These are phyloP conservation scores for Girardia tigrina DNA, from an alignment of 2,888 invertebrate genomes.

Conservation along the genomic window DNA sequence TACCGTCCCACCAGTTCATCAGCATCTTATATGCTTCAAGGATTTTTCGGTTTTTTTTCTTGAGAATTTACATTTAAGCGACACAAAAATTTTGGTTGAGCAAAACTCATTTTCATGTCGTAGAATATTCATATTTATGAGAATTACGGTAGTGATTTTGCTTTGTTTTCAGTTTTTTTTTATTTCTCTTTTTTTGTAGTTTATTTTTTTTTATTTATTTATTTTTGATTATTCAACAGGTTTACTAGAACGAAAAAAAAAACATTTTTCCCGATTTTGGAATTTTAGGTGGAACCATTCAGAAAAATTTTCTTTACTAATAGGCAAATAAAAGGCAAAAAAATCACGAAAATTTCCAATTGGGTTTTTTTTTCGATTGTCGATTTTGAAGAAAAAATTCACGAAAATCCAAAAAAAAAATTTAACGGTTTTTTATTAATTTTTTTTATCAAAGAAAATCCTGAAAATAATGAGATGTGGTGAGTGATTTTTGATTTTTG, in stretches of 20 bases:
- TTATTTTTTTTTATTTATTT: background rate
- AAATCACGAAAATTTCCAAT: too few species aligned
- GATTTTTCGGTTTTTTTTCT: constrained; percentile 21
- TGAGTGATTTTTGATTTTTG: too few species aligned
- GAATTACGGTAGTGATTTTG: background rate
- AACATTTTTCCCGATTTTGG: background rate
- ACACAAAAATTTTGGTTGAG: constrained; percentile 23
- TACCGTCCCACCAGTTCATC: constrained; percentile 23
- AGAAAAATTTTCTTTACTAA: too few species aligned
- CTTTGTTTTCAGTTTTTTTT: constrained; percentile 15
- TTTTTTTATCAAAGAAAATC: too few species aligned
- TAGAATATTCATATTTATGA: constrained; percentile 18
- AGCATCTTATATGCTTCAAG: constrained; percentile 23
- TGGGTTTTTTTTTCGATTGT: too few species aligned
- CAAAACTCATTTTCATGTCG: constrained; percentile 23
- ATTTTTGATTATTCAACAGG: background rate
- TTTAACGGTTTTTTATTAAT: too few species aligned
- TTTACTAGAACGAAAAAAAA: background rate
- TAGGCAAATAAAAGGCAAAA: background rate
- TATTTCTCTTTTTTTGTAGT: background rate
- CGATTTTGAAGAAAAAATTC: too few species aligned
- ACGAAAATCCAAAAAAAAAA: too few species aligned
- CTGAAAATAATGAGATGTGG: too few species aligned
- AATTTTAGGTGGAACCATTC: too few species aligned
- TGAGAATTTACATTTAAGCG: constrained; percentile 23